A percentile compares a stretch with the other conserved stretches of the same genome.
Conservation (phyloP, 1,140 invertebrate species). For the Gryllus bimaculatus region DNA sequence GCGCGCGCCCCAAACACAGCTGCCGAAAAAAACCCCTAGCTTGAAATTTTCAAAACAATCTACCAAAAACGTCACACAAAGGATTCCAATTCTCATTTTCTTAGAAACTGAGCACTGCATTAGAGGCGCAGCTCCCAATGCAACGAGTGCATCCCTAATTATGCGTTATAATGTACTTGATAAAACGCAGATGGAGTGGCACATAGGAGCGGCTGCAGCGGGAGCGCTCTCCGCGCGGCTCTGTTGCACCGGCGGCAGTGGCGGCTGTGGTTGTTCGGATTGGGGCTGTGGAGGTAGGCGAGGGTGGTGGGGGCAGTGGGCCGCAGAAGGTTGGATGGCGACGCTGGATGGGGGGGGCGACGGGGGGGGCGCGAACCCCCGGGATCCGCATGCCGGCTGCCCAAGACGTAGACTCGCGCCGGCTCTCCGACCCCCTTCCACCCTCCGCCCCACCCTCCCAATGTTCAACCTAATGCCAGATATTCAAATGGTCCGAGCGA, state of each 20-base stretch:
- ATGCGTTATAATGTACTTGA: background rate
- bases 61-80: slow-evolving; percentile 4
- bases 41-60: slow-evolving; percentile 5
- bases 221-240: background rate
- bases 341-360: no score
- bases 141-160: slow-evolving; percentile 3
- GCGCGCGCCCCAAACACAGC: background rate
- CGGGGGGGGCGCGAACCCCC: no score
- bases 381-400: background rate
- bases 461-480: background rate
- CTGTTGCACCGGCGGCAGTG: background rate
- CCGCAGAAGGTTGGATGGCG: background rate
- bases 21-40: background rate
- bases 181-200: background rate
- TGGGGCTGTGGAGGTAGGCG: no score
- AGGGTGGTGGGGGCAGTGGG: background rate
- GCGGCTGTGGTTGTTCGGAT: no score
- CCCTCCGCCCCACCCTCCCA: background rate
- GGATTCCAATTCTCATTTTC: slow-evolving; percentile 4
- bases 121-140: background rate
- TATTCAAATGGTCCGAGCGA: background rate
- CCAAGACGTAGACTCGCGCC: background rate
- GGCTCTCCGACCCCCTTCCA: background rate
- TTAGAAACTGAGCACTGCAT: background rate
- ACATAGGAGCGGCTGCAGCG: background rate